Conservation (phyloP, 2,113 vertebrate species). For the Hemichromis elongatus region DNA sequence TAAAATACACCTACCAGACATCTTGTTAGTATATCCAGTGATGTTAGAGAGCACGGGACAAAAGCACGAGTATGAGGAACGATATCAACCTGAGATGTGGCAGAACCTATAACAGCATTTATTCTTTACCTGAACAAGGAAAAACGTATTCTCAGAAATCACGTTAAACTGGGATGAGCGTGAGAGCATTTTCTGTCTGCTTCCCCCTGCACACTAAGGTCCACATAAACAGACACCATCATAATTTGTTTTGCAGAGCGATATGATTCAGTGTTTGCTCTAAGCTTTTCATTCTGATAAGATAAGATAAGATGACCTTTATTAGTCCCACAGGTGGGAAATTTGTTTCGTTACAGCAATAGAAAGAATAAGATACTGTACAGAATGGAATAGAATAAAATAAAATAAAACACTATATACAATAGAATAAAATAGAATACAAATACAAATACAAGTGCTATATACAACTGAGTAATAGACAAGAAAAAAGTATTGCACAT, state of each 20-base stretch:
- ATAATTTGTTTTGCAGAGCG: fast-evolving
- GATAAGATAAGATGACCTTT: too few species aligned
- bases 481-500: too few species aligned
- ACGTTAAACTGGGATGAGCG: background rate
- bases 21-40: slow-evolving; percentile 29
- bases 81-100: background rate
- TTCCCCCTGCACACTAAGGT: background rate
- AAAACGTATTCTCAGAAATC: background rate
- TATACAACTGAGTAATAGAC: too few species aligned
- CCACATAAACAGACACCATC: background rate
- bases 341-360: too few species aligned
- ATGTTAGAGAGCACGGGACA: background rate
- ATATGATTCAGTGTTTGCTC: background rate
- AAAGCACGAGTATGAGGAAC: background rate
- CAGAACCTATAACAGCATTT: background rate
- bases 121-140: background rate
- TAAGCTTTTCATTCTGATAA: background rate
- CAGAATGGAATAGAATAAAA: too few species aligned
- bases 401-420: too few species aligned
- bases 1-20: slow-evolving; percentile 19
- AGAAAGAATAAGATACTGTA: too few species aligned
- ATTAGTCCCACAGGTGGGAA: too few species aligned
- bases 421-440: too few species aligned
- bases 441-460: too few species aligned
- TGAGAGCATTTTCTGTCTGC: background rate